These are phyloP conservation scores for Rhingia rostrata DNA, from an alignment of 2,888 invertebrate species.

Conservation along the genomic window DNA sequence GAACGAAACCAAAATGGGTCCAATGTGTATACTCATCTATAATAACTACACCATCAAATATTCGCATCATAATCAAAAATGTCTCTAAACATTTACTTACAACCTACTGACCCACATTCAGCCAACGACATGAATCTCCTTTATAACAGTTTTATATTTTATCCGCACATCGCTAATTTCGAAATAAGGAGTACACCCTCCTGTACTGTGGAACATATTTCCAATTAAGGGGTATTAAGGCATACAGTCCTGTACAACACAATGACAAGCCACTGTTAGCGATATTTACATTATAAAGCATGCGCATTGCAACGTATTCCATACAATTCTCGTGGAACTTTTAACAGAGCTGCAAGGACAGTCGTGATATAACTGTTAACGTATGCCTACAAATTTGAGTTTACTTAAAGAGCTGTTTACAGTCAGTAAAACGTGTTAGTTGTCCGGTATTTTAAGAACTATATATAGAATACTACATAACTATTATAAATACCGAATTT, in stretches of 20 bases:
- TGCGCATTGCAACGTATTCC: not conserved
- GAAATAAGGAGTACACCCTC: conserved; percentile 19
- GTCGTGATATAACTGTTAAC: no score
- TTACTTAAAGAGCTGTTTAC: no score
- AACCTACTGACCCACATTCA: not conserved
- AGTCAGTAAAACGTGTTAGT: no score
- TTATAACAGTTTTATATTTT: conserved; percentile 50
- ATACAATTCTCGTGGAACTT: no score
- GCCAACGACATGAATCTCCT: not conserved
- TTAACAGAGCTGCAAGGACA: no score
- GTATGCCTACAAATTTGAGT: no score
- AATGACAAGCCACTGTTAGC: not conserved
- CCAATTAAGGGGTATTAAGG: not conserved
- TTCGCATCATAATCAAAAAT: not conserved
- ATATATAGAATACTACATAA: no score
- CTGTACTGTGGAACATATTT: conserved; percentile 1
- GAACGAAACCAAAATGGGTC: not conserved
- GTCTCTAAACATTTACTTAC: conserved; percentile 8
- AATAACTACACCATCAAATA: not conserved
- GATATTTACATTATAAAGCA: no score
- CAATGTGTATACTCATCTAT: not conserved
- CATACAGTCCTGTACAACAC: not conserved
- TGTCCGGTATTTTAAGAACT: no score
- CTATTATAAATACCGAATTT: no score
- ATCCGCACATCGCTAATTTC: conserved; percentile 62